A percentile compares a stretch with the other conserved stretches of the same genome.
Conservation (phyloP, 2,888 invertebrate genomes). For the Xestia ashworthii region DNA sequence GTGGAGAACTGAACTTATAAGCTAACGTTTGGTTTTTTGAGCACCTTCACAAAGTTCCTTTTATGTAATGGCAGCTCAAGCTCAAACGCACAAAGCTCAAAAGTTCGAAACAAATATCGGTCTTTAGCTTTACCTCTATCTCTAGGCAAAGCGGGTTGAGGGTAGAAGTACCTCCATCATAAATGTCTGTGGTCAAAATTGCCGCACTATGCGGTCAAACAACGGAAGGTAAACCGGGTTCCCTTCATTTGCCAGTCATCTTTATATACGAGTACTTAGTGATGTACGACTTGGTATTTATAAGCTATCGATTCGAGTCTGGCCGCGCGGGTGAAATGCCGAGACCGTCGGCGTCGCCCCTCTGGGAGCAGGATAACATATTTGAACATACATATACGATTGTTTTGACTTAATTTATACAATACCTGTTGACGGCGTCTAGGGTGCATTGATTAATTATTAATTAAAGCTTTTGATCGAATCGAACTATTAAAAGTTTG, state of each 20-base stretch:
- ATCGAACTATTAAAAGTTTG: background rate
- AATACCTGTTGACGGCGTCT: background rate
- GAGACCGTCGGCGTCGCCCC: background rate
- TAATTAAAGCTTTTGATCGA: background rate
- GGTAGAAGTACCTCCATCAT: no score
- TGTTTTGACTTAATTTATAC: constrained; percentile 3
- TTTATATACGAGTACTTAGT: background rate
- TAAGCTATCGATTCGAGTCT: constrained; percentile 20
- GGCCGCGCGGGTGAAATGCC: background rate
- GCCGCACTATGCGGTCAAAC: background rate
- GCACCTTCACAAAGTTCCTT: background rate
- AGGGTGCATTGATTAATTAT: background rate
- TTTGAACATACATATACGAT: constrained; percentile 1
- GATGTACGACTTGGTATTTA: background rate
- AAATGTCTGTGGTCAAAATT: background rate
- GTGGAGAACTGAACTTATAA: background rate
- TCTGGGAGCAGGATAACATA: background rate
- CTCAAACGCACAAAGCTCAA: background rate
- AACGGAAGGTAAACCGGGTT: background rate
- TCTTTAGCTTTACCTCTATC: background rate
- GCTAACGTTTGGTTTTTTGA: background rate
- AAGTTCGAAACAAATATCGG: background rate
- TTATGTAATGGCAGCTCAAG: background rate
- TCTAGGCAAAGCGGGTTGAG: background rate
- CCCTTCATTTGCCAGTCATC: background rate